Evolutionary conservation across 2,888 invertebrate species (phyloP), one percentile per base, ranked within the genome.

Genomic region (Lasiommata megera): DNA sequence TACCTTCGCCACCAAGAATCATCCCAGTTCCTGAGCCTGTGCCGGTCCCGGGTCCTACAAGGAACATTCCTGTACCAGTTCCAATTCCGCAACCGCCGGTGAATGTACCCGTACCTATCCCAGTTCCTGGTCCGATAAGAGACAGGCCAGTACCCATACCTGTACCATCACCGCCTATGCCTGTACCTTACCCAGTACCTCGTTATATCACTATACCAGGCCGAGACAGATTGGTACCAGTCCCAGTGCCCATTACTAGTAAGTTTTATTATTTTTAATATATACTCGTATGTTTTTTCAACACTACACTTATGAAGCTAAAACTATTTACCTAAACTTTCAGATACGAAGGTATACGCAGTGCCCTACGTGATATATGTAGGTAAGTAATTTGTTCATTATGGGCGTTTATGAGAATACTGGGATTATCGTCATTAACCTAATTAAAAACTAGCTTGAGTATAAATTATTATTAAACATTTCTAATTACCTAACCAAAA

Each of bases 301-400:
- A 2, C 1, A 38, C 28, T 6, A 14, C 5, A 6, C 36, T 3
- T n/a, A 0, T 37, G 6, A 28, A 44, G 9, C 37, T 31, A 51
- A 47, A 7, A 36, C 12, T 52, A 40, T 28, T 5, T 58, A 52
- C 16, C 44, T 46, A 56, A 47, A 54, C 58, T 82, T 77, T 17
- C 76, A 82, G 86, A 67, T 17, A 73, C 70, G 14, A 76, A 73
- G 54, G 64, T 69, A 47, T 77, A 76, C 57, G 74, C 80, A 0
- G 84, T 86, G 3, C 78, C 80, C 11, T 67, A 77, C 8, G 75
- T 88, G 54, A 68, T 82, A 44, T 88, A 80, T 62, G 67, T 87
- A 28, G 71, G 87, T 88, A 69, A 80, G 84, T 31, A n/a, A 51
- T 73, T 68, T 23, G 23, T n/a, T n/a, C n/a, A n/a, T n/a, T n/a